Conservation (phyloP, 2,113 vertebrate species). For the Suricata suricatta region DNA sequence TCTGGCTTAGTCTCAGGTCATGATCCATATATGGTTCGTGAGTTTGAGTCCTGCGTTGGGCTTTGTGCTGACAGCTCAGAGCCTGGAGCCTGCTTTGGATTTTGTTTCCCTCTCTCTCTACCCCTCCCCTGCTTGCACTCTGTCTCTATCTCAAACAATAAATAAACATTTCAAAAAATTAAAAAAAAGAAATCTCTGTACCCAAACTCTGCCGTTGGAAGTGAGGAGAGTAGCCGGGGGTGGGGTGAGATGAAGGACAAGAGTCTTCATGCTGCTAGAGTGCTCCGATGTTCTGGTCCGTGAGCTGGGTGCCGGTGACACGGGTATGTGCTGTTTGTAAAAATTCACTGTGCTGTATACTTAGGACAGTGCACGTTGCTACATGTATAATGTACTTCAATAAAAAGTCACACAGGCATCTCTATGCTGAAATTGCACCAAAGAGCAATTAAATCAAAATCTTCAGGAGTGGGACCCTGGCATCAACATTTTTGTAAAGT, state of each 20-base stretch:
- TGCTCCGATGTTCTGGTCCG: background rate
- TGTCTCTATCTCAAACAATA: too few species aligned
- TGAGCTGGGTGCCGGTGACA: background rate
- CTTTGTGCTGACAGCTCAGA: too few species aligned
- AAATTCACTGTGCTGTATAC: background rate
- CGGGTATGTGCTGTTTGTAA: background rate
- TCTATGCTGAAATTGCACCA: background rate
- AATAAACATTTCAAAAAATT: too few species aligned
- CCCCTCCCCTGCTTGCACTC: too few species aligned
- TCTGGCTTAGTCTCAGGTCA: too few species aligned
- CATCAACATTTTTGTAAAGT: background rate
- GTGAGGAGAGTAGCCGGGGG: background rate
- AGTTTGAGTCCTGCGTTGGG: too few species aligned
- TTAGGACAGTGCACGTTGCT: conserved; percentile 1
- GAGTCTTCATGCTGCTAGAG: background rate
- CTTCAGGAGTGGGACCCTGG: background rate
- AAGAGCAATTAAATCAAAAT: conserved; percentile 53
- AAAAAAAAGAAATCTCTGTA: background rate
- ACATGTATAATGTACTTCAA: conserved; percentile 22
- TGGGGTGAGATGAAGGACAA: background rate
- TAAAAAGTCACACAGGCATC: conserved; percentile 35
- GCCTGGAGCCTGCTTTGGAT: too few species aligned
- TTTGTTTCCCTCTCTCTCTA: too few species aligned
- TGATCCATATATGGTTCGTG: too few species aligned
- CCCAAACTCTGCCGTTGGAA: background rate